phyloP scores from a whole-genome alignment of 2,888 invertebrate genomes.

The Plagodis dolabraria region DNA sequence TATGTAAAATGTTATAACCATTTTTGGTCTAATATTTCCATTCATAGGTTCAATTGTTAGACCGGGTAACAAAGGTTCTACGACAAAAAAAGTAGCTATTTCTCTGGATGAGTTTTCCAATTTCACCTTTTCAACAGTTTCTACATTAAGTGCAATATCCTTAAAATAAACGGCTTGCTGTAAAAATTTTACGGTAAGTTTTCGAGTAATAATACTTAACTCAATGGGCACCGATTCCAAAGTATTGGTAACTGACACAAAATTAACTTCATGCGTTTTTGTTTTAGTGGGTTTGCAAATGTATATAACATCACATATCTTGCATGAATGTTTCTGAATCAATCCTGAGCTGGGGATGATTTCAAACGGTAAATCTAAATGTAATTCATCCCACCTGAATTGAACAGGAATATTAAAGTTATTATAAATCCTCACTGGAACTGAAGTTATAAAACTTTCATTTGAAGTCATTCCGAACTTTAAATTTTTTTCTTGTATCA shows the following conservation, averaged over 20 bases:
- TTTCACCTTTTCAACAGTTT: constrained; percentile 70
- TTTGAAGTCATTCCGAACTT: constrained; percentile 79
- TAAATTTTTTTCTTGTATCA: constrained; percentile 59
- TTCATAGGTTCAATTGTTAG: constrained; percentile 77
- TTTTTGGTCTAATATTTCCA: constrained; percentile 81
- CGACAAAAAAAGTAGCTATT: constrained; percentile 76
- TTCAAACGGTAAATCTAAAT: constrained; percentile 68
- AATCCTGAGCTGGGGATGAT: constrained; percentile 64
- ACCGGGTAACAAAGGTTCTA: constrained; percentile 75
- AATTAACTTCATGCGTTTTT: constrained; percentile 68
- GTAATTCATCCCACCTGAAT: constrained; percentile 63
- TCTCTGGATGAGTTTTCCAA: constrained; percentile 83
- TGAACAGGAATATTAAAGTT: constrained; percentile 63
- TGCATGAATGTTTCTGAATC: constrained; percentile 59
- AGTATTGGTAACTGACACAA: constrained; percentile 51
- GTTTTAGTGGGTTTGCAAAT: constrained; percentile 65
- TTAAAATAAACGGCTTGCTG: constrained; percentile 64
- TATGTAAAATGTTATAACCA: constrained; percentile 74
- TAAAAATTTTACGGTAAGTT: constrained; percentile 72
- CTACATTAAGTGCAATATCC: constrained; percentile 72
- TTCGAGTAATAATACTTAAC: constrained; percentile 65
- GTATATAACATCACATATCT: constrained; percentile 68
- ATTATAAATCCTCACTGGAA: constrained; percentile 68
- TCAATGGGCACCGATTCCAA: constrained; percentile 59
- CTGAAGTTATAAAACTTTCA: constrained; percentile 69